Conservation (phyloP, 1,140 invertebrate species). For the Lasioglossum albipes region DNA sequence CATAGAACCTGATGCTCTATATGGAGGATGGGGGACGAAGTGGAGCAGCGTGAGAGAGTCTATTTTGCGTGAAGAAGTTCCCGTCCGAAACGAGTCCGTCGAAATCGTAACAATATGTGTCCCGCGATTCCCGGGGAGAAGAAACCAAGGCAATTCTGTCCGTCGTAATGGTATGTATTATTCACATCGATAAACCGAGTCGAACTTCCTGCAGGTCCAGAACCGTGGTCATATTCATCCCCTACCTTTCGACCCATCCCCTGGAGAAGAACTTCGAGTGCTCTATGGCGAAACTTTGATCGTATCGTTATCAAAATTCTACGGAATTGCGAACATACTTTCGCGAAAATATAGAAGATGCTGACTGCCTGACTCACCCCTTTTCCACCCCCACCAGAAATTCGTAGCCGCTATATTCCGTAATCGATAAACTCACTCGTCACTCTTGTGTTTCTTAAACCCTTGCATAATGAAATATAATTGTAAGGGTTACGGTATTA, state of each 20-base stretch:
- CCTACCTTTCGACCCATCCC: conserved; percentile 1
- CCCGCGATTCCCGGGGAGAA: conserved; percentile 2
- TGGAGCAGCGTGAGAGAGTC: background rate
- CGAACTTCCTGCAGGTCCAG: conserved; percentile 45
- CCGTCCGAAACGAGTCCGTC: background rate
- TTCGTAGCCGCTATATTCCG: no score
- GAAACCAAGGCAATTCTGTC: conserved; percentile 36
- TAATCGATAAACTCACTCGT: no score
- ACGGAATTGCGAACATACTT: background rate
- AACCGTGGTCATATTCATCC: conserved; percentile 18
- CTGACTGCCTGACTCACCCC: no score
- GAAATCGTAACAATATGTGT: conserved; percentile 42
- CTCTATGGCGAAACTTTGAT: conserved; percentile 51
- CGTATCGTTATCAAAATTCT: conserved; percentile 43
- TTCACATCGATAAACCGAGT: conserved; percentile 56
- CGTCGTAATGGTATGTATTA: conserved; percentile 59
- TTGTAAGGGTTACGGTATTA: no score
- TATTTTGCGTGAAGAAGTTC: conserved; percentile 1
- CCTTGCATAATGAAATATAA: no score
- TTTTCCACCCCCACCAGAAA: no score
- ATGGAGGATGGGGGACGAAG: no score
- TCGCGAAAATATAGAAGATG: no score
- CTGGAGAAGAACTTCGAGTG: conserved; percentile 41
- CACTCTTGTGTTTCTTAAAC: no score
- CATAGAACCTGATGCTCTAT: background rate